Base-by-base conservation (phyloP, 2,797 vertebrate species). In the Dendrocincla tyrannina region DNA sequence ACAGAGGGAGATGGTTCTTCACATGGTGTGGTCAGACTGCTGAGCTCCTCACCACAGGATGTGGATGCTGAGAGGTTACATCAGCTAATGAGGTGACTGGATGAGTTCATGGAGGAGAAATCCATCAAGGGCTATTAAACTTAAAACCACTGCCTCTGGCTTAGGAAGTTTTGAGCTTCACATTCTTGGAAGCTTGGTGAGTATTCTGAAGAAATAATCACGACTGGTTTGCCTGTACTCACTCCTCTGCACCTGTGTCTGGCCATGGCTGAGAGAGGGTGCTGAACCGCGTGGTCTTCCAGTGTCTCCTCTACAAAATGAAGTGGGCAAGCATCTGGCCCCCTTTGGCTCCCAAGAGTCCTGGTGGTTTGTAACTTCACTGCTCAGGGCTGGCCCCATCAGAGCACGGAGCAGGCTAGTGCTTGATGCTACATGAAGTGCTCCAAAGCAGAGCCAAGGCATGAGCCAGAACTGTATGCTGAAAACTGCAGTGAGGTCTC, bases 31-130 rank as follows among this genome's bases (percentile, higher is more conserved):
- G 77, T 84, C 59, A 58, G 83, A 63, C 81, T 91, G 80, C 74
- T 1, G 50, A 86, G 67, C 59, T 95, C 25, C 67, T 97, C 67
- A 74, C 93, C 96, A 76, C 92, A 97, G 94, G 93, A 94, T 95
- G 91, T 94, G 95, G 83, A 76, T 79, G 37, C 83, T 89, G 59
- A 82, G 88, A 95, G 63, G 80, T 97, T 95, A 87, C 93, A 91
- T 96, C 95, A 95, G 86, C 95, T 96, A 93, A 97, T 85, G 94
- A 94, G 85, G 88, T 95, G 95, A 85, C 90, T 93, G 74, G 77
- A 79, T 97, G 96, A 97, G 83, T 97, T 95, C 83, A 96, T 95
- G 89, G 91, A 94, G 91, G 93, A 94, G 91, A 95, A 96, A 95
- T 88, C 67, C 77, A 94, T 91, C 90, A 95, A 84, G 70, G 50